A percentile compares a stretch with the other conserved stretches of the same genome.
Evolutionary conservation across 2,113 vertebrate genomes (phyloP).

Genomic region (Engraulis encrasicolus): DNA sequence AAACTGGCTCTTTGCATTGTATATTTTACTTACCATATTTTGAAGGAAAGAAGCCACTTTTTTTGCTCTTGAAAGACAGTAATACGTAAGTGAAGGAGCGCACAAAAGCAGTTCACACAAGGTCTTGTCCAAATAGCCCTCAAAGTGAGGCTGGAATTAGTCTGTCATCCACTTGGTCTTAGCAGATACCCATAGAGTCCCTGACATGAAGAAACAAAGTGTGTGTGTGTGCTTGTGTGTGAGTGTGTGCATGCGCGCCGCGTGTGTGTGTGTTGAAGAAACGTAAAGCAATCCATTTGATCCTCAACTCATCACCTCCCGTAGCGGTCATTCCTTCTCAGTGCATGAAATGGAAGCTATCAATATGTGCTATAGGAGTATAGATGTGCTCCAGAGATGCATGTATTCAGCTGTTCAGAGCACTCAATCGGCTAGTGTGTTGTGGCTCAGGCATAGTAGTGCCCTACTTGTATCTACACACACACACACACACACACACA

Average conservation of each 20-base stretch:
- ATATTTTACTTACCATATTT: conserved; percentile 9
- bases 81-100: not conserved
- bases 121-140: not conserved
- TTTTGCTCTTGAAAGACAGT: not conserved
- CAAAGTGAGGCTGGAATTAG: not conserved
- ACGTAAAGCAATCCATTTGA: not conserved
- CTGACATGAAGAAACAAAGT: no score
- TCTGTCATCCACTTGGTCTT: not conserved
- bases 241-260: no score
- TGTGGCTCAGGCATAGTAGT: not conserved
- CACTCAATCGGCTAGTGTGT: not conserved
- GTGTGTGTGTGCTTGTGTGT: no score
- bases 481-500: conserved; percentile 30
- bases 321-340: not conserved
- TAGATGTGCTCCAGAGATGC: not conserved
- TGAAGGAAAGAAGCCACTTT: not conserved
- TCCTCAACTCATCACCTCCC: not conserved
- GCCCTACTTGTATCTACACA: not conserved
- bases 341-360: not conserved
- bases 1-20: not conserved
- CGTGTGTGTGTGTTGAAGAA: not conserved
- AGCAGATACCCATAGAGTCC: no score
- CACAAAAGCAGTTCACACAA: no score
- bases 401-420: not conserved
- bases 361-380: not conserved